Evolutionary conservation across 2,888 invertebrate species (phyloP).

Genomic region (Furcula furcula): DNA sequence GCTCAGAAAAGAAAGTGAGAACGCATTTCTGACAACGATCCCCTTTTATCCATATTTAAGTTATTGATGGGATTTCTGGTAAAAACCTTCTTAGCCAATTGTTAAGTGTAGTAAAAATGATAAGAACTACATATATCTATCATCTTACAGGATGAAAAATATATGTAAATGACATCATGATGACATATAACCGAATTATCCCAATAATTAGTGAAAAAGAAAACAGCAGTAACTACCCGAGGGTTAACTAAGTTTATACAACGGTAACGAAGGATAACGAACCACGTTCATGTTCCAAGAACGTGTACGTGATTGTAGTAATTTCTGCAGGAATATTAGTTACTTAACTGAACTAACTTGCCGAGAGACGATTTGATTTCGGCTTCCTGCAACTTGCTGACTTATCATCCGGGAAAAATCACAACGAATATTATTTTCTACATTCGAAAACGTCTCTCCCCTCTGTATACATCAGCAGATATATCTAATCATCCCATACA

Average conservation of each 20-base stretch:
- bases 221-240: background rate
- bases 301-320: conserved; percentile 17
- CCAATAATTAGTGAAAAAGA: background rate
- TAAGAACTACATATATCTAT: too few species aligned
- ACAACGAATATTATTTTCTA: conserved; percentile 30
- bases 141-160: too few species aligned
- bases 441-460: conserved; percentile 23
- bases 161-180: too few species aligned
- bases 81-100: too few species aligned
- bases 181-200: too few species aligned
- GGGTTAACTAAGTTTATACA: background rate
- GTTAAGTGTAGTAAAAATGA: too few species aligned
- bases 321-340: conserved; percentile 13
- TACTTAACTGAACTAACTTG: conserved; percentile 6
- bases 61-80: too few species aligned
- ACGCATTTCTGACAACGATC: too few species aligned
- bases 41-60: too few species aligned
- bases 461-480: conserved; percentile 36
- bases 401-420: conserved; percentile 30
- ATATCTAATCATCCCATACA: conserved; percentile 21
- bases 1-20: too few species aligned
- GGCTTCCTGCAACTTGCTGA: conserved; percentile 38
- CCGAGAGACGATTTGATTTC: conserved; percentile 29
- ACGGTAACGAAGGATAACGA: background rate
- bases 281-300: background rate